phyloP scores from a whole-genome alignment of 2,797 vertebrate species.

The Vultur gryphus region DNA sequence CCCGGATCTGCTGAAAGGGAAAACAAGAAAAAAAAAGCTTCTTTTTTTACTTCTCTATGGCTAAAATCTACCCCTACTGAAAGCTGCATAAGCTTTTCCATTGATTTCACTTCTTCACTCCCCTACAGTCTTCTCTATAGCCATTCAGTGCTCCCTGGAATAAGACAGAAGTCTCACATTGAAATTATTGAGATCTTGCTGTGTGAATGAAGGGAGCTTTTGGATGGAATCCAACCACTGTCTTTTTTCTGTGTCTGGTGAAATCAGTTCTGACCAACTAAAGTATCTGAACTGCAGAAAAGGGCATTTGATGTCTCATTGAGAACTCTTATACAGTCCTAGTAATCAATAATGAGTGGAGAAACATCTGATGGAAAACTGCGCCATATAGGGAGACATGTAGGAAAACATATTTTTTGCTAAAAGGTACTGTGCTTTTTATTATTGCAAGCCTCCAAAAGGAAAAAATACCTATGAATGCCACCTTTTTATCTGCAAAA shows the following conservation, averaged over 20 bases:
- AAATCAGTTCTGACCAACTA: background rate
- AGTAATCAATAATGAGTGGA: background rate
- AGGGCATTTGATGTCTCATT: accelerated
- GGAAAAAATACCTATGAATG: background rate
- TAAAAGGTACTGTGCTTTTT: background rate
- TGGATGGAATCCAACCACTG: background rate
- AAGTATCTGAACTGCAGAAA: background rate
- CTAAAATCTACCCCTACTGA: background rate
- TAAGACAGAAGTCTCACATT: background rate
- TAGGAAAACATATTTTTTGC: background rate
- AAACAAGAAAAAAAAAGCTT: background rate
- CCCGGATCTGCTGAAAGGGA: background rate
- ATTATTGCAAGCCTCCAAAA: background rate
- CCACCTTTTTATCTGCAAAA: background rate
- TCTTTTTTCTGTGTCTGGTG: background rate
- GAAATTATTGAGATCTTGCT: background rate
- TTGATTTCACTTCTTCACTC: background rate
- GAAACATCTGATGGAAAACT: background rate
- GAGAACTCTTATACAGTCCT: background rate
- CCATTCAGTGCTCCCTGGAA: background rate
- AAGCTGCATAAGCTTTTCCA: background rate
- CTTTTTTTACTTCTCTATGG: background rate
- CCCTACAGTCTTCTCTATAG: background rate
- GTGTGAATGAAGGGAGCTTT: background rate
- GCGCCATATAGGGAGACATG: background rate